Evolutionary conservation across 2,888 invertebrate genomes (phyloP).

Genomic region (Hesperia comma): DNA sequence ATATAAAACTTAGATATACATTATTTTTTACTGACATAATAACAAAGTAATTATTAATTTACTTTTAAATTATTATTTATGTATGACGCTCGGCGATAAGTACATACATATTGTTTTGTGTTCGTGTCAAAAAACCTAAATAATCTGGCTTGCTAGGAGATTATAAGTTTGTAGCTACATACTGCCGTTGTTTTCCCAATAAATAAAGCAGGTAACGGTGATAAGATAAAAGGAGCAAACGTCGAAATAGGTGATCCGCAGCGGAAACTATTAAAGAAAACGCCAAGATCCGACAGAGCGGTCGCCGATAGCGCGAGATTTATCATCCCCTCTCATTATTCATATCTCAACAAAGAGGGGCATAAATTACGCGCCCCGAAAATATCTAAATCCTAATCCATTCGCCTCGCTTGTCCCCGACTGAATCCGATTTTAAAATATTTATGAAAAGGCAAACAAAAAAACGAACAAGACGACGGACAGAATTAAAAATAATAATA

Average conservation of each 20-base stretch:
- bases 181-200: no score
- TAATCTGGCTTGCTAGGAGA: no score
- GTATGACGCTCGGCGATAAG: no score
- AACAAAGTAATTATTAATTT: no score
- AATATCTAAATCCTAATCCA: slow-evolving; percentile 83
- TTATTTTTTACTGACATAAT: no score
- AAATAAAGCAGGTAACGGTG: background rate
- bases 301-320: slow-evolving; percentile 62
- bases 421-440: slow-evolving; percentile 83
- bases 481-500: slow-evolving; percentile 77
- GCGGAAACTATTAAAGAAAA: slow-evolving; percentile 59
- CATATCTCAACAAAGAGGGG: slow-evolving; percentile 80
- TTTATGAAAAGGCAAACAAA: slow-evolving; percentile 80
- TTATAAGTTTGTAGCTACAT: no score
- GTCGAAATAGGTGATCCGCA: slow-evolving; percentile 44
- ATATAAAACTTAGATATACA: no score
- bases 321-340: slow-evolving; percentile 75
- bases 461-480: slow-evolving; percentile 70
- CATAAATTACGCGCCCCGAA: slow-evolving; percentile 81
- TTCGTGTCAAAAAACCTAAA: no score
- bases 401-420: slow-evolving; percentile 79
- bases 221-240: slow-evolving; percentile 43
- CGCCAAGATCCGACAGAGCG: slow-evolving; percentile 49
- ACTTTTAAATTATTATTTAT: no score
- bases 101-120: no score